A percentile compares a stretch with the other conserved stretches of the same genome.
These are phyloP conservation scores for Taenaris catops DNA, from an alignment of 2,888 invertebrate species.

Conservation along the genomic window DNA sequence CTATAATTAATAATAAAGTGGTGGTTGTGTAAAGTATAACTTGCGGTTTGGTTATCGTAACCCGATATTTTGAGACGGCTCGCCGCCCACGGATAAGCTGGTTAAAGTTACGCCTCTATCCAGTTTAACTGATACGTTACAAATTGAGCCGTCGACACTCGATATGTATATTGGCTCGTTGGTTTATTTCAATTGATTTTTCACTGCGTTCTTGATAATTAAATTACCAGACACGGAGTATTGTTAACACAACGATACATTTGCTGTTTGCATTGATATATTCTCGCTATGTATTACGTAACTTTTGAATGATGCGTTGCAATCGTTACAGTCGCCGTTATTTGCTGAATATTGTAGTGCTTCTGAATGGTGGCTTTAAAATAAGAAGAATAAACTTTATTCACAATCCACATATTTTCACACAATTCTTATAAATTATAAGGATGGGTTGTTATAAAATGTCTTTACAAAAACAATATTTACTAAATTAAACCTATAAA, in stretches of 20 bases:
- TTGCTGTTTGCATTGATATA: conserved; percentile 2
- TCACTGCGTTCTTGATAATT: conserved; percentile 23
- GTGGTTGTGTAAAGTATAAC: conserved; percentile 45
- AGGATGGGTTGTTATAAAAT: too few relatives aligned
- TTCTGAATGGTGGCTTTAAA: too few relatives aligned
- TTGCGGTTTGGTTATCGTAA: conserved; percentile 50
- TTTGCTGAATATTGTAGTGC: too few relatives aligned
- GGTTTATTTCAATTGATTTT: conserved; percentile 27
- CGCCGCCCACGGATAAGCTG: conserved; percentile 45
- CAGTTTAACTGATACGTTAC: conserved; percentile 52
- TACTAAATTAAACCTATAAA: too few relatives aligned
- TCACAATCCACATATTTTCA: too few relatives aligned
- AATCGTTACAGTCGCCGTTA: too few relatives aligned
- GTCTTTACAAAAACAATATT: too few relatives aligned
- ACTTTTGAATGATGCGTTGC: too few relatives aligned
- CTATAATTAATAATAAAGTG: too few relatives aligned
- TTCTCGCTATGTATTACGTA: too few relatives aligned
- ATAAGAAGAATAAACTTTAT: too few relatives aligned
- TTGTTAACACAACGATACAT: conserved; percentile 16
- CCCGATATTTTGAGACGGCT: conserved; percentile 45
- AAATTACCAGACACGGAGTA: conserved; percentile 19
- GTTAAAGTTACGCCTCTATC: conserved; percentile 45
- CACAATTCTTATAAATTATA: too few relatives aligned
- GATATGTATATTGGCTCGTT: conserved; percentile 33
- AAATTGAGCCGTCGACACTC: conserved; percentile 51